Evolutionary conservation across 92 coral and sea anemone species (phyloP).

Genomic region (Zoanthus sociatus): DNA sequence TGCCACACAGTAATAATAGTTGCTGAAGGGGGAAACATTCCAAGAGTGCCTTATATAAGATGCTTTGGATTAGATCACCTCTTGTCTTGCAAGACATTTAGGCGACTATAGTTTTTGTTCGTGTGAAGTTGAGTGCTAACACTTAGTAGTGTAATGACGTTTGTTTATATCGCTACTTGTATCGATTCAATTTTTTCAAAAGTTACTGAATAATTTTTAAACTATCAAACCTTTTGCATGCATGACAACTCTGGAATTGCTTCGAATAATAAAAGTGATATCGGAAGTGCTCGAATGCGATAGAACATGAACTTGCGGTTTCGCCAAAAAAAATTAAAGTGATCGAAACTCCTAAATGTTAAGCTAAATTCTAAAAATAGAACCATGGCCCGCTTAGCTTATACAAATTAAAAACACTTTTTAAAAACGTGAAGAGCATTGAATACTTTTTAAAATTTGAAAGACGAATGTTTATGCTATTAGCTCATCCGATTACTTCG

Average conservation of each 20-base stretch:
- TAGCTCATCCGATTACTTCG: too few relatives aligned
- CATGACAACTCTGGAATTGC: background rate
- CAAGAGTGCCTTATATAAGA: background rate
- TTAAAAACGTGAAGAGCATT: too few relatives aligned
- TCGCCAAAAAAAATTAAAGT: background rate
- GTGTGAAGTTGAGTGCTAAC: background rate
- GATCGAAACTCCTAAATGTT: too few relatives aligned
- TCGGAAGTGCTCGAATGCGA: background rate
- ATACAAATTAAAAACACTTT: too few relatives aligned
- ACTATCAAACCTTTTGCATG: background rate
- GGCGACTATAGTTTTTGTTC: background rate
- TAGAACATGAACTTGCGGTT: background rate
- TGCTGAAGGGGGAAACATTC: background rate
- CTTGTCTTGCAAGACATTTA: background rate
- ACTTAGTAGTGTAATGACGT: background rate
- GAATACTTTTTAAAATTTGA: too few relatives aligned
- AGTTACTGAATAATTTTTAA: background rate
- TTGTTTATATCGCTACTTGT: background rate
- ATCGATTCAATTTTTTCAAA: background rate
- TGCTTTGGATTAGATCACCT: background rate
- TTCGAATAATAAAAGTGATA: background rate
- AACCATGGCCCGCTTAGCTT: too few relatives aligned
- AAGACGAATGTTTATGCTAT: too few relatives aligned
- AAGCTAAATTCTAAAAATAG: too few relatives aligned
- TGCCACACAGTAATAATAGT: background rate